These are phyloP conservation scores for Cromileptes altivelis DNA, from an alignment of 2,113 vertebrate species.

Conservation along the genomic window DNA sequence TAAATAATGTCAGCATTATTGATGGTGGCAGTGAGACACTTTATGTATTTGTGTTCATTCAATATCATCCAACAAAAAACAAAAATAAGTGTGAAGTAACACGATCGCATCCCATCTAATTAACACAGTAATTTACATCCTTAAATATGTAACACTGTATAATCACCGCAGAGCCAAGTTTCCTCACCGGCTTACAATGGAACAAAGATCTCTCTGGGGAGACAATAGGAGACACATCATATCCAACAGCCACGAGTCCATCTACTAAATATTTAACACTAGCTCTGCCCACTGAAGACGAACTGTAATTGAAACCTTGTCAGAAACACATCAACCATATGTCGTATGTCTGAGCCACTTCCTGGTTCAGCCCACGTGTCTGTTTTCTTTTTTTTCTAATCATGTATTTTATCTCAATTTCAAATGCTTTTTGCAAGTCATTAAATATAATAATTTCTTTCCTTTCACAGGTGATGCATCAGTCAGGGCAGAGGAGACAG, in stretches of 20 bases:
- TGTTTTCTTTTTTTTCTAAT: neutral
- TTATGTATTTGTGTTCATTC: neutral
- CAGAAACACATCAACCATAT: constrained; percentile 41
- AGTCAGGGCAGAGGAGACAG: constrained; percentile 66
- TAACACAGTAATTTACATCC: neutral
- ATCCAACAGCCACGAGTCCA: constrained; percentile 14
- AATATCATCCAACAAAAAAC: neutral
- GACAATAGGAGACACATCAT: constrained; percentile 30
- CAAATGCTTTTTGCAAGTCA: neutral
- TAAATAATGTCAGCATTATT: neutral
- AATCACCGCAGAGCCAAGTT: constrained; percentile 14
- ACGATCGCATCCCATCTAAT: neutral
- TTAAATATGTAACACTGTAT: neutral
- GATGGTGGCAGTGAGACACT: neutral
- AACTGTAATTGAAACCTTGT: constrained; percentile 51
- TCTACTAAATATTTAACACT: constrained; percentile 60
- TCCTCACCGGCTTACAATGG: neutral
- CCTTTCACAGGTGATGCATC: constrained; percentile 68
- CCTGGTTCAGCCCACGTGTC: constrained; percentile 8
- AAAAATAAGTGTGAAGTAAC: neutral
- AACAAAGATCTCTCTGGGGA: constrained; percentile 34
- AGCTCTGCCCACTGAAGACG: constrained; percentile 26
- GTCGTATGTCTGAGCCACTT: constrained; percentile 45
- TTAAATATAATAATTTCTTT: constrained; percentile 3
- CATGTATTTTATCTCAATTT: neutral